Percentiles rank a stretch among this genome's conserved stretches.
phyloP scores from a whole-genome alignment of 2,797 vertebrate genomes.

The Myotis myotis region DNA sequence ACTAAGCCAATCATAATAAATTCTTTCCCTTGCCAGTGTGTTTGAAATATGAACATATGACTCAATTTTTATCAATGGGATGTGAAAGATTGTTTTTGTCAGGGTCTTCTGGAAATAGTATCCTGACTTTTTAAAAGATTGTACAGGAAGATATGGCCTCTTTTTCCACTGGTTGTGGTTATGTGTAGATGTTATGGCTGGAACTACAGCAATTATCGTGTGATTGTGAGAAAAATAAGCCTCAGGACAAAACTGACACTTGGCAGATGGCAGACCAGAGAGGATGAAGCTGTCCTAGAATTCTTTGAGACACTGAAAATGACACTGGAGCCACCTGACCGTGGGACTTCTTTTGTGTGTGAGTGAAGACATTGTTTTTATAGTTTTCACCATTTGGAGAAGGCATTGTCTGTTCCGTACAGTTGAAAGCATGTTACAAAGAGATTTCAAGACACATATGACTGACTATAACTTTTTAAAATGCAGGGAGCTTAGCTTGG shows the following conservation, averaged over 20 bases:
- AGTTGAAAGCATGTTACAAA: background rate
- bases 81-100: background rate
- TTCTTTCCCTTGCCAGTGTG: background rate
- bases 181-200: constrained; percentile 33
- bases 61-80: background rate
- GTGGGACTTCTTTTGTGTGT: background rate
- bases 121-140: background rate
- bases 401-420: background rate
- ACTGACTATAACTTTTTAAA: background rate
- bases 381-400: background rate
- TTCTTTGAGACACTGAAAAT: constrained; percentile 20
- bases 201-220: background rate
- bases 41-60: background rate
- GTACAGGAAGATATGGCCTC: background rate
- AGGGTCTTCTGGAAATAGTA: background rate
- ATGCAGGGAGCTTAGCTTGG: background rate
- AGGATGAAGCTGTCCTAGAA: background rate
- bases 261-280: background rate
- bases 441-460: background rate
- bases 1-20: background rate
- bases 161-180: background rate
- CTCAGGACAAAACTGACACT: background rate
- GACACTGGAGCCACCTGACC: background rate
- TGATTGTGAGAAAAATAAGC: background rate
- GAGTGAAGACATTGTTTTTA: background rate